Conservation (phyloP, 30 jellyfish, hydroid and myxozoan species). For the Chironex yamaguchii region DNA sequence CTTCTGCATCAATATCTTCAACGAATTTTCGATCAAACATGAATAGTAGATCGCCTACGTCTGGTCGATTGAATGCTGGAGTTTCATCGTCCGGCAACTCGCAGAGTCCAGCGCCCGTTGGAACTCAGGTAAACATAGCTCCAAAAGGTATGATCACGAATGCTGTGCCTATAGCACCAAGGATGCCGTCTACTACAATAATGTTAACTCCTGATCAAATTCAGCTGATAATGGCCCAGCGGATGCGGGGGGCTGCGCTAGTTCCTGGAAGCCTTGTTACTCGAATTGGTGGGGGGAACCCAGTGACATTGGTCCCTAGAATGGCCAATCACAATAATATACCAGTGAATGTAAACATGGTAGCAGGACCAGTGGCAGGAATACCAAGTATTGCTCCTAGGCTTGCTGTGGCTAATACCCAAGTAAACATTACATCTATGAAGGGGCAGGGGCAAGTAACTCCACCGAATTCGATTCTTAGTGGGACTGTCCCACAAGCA, state of each 20-base stretch:
- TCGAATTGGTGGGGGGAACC: slow-evolving; percentile 82
- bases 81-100: slow-evolving; percentile 36
- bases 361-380: slow-evolving; percentile 83
- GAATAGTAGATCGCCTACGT: slow-evolving; percentile 56
- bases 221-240: slow-evolving; percentile 87
- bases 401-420: slow-evolving; percentile 39
- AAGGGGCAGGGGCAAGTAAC: background rate
- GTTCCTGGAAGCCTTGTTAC: slow-evolving; percentile 76
- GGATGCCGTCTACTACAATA: slow-evolving; percentile 85
- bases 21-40: slow-evolving; percentile 11
- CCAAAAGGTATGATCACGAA: slow-evolving; percentile 83
- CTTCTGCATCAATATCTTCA: slow-evolving; percentile 15
- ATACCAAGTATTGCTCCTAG: slow-evolving; percentile 81
- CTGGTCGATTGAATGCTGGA: slow-evolving; percentile 24
- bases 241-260: slow-evolving; percentile 80
- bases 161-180: slow-evolving; percentile 96
- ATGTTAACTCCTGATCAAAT: slow-evolving; percentile 95
- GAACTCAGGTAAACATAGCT: slow-evolving; percentile 88
- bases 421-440: background rate
- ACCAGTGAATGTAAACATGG: slow-evolving; percentile 59
- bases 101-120: slow-evolving; percentile 41
- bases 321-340: slow-evolving; percentile 72
- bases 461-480: slow-evolving; percentile 37
- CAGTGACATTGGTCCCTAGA: slow-evolving; percentile 87
- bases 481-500: slow-evolving; percentile 31